Percentiles rank a stretch among this genome's conserved stretches.
Evolutionary conservation across 2,797 vertebrate species (phyloP).

Genomic region (Aplochiton taeniatus): DNA sequence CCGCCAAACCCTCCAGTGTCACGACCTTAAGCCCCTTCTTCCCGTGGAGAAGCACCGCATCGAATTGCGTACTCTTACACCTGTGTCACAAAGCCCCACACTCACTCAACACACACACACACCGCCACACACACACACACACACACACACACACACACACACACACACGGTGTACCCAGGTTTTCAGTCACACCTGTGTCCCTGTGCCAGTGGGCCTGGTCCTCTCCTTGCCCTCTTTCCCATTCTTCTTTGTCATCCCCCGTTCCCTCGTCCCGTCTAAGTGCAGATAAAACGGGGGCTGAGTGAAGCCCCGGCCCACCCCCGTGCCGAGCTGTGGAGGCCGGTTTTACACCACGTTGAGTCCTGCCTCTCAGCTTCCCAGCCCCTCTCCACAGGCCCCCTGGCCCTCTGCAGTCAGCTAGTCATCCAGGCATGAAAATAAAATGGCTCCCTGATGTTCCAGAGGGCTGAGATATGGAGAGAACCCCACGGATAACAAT

Average conservation of each 20-base stretch:
- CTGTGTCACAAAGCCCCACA: neutral
- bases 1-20: conserved; percentile 51
- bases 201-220: too few relatives aligned
- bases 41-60: conserved; percentile 60
- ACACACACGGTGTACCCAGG: neutral
- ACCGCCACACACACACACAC: conserved; percentile 32
- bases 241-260: too few relatives aligned
- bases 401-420: conserved; percentile 43
- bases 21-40: conserved; percentile 61
- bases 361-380: conserved; percentile 12
- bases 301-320: conserved; percentile 10
- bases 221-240: too few relatives aligned
- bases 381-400: conserved; percentile 29
- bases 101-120: conserved; percentile 9
- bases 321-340: neutral
- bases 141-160: neutral
- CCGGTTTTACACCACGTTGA: conserved; percentile 15
- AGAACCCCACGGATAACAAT: conserved; percentile 25
- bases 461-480: conserved; percentile 51
- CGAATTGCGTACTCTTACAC: conserved; percentile 42
- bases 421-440: conserved; percentile 46
- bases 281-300: conserved; percentile 20
- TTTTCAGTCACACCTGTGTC: neutral
- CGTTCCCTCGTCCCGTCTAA: too few relatives aligned
- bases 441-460: conserved; percentile 56